Conservation (phyloP, 2,888 invertebrate species). For the Gymnoscelis rufifasciata region DNA sequence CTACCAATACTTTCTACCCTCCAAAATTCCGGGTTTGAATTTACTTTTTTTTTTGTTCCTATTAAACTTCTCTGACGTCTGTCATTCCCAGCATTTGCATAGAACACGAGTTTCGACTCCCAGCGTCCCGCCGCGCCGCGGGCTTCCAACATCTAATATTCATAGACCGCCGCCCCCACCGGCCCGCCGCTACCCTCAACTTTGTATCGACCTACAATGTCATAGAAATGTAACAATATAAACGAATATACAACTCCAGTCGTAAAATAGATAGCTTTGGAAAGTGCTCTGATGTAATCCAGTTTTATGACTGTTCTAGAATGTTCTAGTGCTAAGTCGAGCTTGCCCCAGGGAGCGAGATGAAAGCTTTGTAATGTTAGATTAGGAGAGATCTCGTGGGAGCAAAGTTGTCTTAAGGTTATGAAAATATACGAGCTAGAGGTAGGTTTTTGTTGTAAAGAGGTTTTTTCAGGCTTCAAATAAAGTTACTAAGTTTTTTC, state of each 20-base stretch:
- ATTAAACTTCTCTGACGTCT: slow-evolving; percentile 10
- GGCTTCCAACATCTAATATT: slow-evolving; percentile 57
- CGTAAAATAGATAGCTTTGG: not conserved
- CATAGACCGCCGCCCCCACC: slow-evolving; percentile 46
- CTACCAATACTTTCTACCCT: no score
- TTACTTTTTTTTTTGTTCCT: no score
- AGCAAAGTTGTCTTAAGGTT: not conserved
- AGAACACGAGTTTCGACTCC: slow-evolving; percentile 42
- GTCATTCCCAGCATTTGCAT: slow-evolving; percentile 38
- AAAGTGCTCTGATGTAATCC: not conserved
- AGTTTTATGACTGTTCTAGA: not conserved
- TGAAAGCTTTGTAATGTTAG: not conserved
- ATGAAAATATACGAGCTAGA: not conserved
- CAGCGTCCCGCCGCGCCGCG: slow-evolving; percentile 26
- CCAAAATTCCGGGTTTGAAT: no score
- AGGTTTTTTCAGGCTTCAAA: no score
- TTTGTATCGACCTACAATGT: slow-evolving; percentile 17
- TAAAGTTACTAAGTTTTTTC: no score
- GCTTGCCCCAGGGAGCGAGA: not conserved
- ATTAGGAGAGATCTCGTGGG: not conserved
- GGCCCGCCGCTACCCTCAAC: slow-evolving; percentile 28
- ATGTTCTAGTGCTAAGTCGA: not conserved
- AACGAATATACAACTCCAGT: not conserved
- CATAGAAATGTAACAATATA: not conserved
- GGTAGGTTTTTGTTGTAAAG: no score